These are phyloP conservation scores for Colostygia pectinataria DNA, from an alignment of 2,888 invertebrate genomes.

Conservation along the genomic window DNA sequence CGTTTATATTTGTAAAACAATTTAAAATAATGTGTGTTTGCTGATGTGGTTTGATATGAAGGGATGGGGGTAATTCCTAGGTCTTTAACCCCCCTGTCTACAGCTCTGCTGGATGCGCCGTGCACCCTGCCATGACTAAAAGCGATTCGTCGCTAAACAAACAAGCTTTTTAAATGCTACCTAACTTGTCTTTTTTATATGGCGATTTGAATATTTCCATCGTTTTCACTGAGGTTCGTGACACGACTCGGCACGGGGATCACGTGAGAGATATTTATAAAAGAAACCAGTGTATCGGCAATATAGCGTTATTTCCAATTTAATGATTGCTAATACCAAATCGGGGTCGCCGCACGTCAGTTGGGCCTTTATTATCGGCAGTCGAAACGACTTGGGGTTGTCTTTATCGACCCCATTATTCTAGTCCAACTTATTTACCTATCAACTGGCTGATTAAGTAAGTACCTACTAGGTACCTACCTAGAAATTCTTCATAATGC, in stretches of 20 bases:
- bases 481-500: too few species aligned
- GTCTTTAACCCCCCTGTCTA: slow-evolving; percentile 2
- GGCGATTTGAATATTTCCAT: slow-evolving; percentile 82
- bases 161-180: slow-evolving; percentile 83
- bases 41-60: too few species aligned
- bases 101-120: slow-evolving; percentile 56
- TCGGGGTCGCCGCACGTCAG: slow-evolving; percentile 74
- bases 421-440: slow-evolving; percentile 39
- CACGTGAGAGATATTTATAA: slow-evolving; percentile 83
- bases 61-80: background rate
- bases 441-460: slow-evolving; percentile 25
- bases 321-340: slow-evolving; percentile 81
- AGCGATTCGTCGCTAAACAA: slow-evolving; percentile 80
- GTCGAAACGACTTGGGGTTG: slow-evolving; percentile 47
- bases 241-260: slow-evolving; percentile 78
- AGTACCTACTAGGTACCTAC: slow-evolving; percentile 1
- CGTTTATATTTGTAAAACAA: background rate
- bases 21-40: background rate
- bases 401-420: slow-evolving; percentile 41
- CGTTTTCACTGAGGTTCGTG: slow-evolving; percentile 77
- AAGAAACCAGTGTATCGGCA: slow-evolving; percentile 79
- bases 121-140: slow-evolving; percentile 75
- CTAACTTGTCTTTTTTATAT: slow-evolving; percentile 83
- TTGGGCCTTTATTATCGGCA: slow-evolving; percentile 61
- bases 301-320: slow-evolving; percentile 82